These are phyloP conservation scores for Reinhardtius hippoglossoides DNA, from an alignment of 2,113 vertebrate genomes.

Conservation along the genomic window DNA sequence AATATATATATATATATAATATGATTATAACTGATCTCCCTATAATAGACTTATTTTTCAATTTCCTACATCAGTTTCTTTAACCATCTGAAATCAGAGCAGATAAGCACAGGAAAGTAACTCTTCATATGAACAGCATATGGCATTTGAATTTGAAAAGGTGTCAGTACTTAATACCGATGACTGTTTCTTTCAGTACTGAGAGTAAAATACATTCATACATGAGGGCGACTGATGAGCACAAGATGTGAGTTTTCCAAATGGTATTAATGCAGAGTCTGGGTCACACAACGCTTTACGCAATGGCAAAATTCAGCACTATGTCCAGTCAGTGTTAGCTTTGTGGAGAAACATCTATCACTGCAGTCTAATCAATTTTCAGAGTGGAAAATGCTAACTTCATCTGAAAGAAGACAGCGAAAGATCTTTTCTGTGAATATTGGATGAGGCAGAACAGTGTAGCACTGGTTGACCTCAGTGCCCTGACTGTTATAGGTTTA, in stretches of 20 bases:
- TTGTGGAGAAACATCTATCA: slow-evolving; percentile 5
- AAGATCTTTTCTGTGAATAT: slow-evolving; percentile 2
- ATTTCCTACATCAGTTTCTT: no score
- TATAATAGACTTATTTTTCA: no score
- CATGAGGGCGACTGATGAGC: no score
- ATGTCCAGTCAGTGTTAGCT: background rate
- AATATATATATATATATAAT: no score
- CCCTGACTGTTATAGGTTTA: background rate
- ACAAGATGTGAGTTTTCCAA: no score
- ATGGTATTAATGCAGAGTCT: background rate
- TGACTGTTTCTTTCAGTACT: no score
- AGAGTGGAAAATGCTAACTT: slow-evolving; percentile 32
- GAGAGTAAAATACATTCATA: no score
- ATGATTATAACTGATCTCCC: background rate
- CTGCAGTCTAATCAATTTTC: slow-evolving; percentile 15
- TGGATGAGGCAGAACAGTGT: background rate
- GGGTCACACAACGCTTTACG: slow-evolving; percentile 3
- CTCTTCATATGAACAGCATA: no score
- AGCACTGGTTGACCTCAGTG: background rate
- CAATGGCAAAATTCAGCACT: background rate
- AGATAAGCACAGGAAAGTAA: no score
- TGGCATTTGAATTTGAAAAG: no score
- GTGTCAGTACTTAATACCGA: no score
- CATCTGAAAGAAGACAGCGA: background rate
- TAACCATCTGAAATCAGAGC: no score